These are phyloP conservation scores for Chironomus tentans DNA, from an alignment of 2,888 invertebrate genomes.

Conservation along the genomic window DNA sequence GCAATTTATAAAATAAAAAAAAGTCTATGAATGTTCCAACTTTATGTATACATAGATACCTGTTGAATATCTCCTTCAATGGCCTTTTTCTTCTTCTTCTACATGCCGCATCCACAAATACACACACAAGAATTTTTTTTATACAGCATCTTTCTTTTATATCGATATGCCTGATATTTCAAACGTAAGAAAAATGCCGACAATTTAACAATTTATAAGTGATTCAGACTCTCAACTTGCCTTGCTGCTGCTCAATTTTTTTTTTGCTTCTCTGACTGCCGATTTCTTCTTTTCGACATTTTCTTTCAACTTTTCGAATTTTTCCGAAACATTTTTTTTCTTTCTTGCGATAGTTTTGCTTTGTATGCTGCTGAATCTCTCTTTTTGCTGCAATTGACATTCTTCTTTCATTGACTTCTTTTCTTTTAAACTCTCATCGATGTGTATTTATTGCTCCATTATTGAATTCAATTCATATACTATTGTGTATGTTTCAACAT, in stretches of 20 bases:
- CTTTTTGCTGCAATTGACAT: not conserved
- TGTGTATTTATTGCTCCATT: not conserved
- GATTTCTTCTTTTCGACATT: slow-evolving; percentile 8
- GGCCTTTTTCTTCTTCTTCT: not conserved
- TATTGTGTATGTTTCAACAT: no score
- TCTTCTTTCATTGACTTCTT: not conserved
- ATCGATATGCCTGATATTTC: slow-evolving; percentile 24
- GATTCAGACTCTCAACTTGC: slow-evolving; percentile 3
- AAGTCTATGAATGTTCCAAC: no score
- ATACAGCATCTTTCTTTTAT: not conserved
- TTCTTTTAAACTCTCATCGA: not conserved
- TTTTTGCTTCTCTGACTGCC: not conserved
- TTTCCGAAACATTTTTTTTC: not conserved
- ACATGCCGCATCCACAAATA: not conserved
- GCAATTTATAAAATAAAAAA: no score
- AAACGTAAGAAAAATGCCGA: slow-evolving; percentile 16
- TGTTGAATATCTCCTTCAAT: not conserved
- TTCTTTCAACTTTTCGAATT: not conserved
- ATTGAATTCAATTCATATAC: not conserved
- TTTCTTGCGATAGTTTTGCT: not conserved
- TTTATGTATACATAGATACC: not conserved
- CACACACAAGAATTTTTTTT: not conserved
- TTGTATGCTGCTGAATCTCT: not conserved
- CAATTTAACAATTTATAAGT: slow-evolving; percentile 10
- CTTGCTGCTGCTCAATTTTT: no score